Percentiles rank a stretch among this genome's conserved stretches.
Evolutionary conservation across 2,113 vertebrate species (phyloP).

Genomic region (Odocoileus virginianus): DNA sequence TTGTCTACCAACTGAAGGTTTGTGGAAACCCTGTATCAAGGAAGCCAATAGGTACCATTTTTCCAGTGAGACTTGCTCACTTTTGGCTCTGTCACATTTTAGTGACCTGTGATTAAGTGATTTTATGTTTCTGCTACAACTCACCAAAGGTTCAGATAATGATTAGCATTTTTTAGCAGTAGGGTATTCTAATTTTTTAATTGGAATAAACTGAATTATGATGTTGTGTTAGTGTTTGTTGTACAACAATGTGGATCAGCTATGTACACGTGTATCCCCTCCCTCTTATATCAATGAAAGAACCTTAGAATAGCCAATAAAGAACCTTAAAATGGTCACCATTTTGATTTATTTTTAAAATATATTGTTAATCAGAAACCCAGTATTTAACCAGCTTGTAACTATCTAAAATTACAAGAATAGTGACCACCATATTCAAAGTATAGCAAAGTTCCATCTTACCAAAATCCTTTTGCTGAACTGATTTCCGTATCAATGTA

Average conservation of each 20-base stretch:
- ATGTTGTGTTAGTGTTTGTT: not conserved
- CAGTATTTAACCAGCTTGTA: not conserved
- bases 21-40: not conserved
- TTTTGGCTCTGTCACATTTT: not conserved
- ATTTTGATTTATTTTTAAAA: slow-evolving; percentile 44
- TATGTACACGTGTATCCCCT: not conserved
- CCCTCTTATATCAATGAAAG: not conserved
- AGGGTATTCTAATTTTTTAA: not conserved
- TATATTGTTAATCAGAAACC: slow-evolving; percentile 53
- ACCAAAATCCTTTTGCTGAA: not conserved
- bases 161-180: not conserved
- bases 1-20: not conserved
- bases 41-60: not conserved
- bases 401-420: slow-evolving; percentile 49
- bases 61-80: not conserved
- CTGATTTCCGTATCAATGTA: not conserved
- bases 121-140: not conserved
- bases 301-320: not conserved
- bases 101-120: not conserved
- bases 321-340: not conserved
- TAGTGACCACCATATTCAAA: not conserved
- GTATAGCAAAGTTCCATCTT: not conserved
- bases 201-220: not conserved
- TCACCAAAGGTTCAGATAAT: not conserved
- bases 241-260: not conserved